A percentile compares a stretch with the other conserved stretches of the same genome.
Evolutionary conservation across 2,888 invertebrate genomes (phyloP).

Genomic region (Camptogramma bilineatum): DNA sequence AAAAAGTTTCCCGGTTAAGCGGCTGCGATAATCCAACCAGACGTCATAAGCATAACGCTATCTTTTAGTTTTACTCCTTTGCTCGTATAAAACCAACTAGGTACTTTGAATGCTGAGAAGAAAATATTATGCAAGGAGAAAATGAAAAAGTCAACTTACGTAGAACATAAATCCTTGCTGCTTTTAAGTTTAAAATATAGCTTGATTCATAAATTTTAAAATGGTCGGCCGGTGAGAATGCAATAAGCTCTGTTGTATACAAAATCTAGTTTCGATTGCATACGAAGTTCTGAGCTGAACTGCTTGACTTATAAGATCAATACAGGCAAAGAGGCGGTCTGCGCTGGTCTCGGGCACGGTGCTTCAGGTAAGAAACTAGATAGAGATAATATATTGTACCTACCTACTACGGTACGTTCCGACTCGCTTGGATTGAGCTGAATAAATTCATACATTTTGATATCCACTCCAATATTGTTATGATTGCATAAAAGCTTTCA

Average conservation of each 20-base stretch:
- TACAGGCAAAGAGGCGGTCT: slow-evolving; percentile 43
- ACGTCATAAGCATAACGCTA: slow-evolving; percentile 28
- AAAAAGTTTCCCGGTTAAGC: slow-evolving; percentile 19
- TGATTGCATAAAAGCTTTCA: slow-evolving; percentile 34
- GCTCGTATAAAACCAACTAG: slow-evolving; percentile 32
- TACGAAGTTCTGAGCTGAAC: slow-evolving; percentile 21
- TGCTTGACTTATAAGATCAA: slow-evolving; percentile 43
- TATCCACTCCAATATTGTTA: slow-evolving; percentile 32
- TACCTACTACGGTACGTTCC: slow-evolving; percentile 3
- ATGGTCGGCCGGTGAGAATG: slow-evolving; percentile 8
- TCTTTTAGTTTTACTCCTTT: slow-evolving; percentile 35
- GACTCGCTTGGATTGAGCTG: slow-evolving; percentile 17
- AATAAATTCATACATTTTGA: slow-evolving; percentile 30
- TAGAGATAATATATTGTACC: slow-evolving; percentile 10
- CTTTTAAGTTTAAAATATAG: slow-evolving; percentile 37
- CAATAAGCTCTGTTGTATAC: slow-evolving; percentile 9
- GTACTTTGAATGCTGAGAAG: slow-evolving; percentile 38
- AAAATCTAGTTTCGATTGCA: slow-evolving; percentile 7
- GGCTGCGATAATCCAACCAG: slow-evolving; percentile 17
- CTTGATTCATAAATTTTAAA: slow-evolving; percentile 21
- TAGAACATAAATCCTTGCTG: slow-evolving; percentile 37
- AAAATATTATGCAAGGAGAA: slow-evolving; percentile 42
- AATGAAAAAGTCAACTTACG: slow-evolving; percentile 40
- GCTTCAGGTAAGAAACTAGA: slow-evolving; percentile 9
- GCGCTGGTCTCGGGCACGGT: slow-evolving; percentile 21